These are phyloP conservation scores for Pyrrhura leucotis DNA, from an alignment of 2,797 vertebrate species.

Conservation along the genomic window DNA sequence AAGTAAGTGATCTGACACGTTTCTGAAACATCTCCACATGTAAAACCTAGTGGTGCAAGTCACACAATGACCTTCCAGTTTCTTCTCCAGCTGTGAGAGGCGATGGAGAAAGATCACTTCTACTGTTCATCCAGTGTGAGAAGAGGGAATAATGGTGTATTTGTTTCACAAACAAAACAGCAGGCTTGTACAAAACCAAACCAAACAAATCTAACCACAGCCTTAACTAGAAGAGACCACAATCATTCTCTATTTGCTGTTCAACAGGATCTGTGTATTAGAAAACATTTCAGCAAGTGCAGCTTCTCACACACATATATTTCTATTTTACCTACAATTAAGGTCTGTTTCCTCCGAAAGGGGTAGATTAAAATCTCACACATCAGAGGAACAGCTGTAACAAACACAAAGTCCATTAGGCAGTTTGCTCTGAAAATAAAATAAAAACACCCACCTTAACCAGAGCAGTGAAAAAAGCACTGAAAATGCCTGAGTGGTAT, in stretches of 20 bases:
- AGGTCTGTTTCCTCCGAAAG: not conserved
- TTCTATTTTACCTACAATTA: not conserved
- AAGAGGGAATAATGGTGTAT: not conserved
- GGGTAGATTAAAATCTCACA: not conserved
- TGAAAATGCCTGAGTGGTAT: not conserved
- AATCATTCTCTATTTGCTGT: not conserved
- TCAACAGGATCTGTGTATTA: not conserved
- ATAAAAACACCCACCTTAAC: not conserved
- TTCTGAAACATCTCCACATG: not conserved
- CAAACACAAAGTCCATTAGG: not conserved
- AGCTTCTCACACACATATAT: not conserved
- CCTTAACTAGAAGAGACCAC: not conserved
- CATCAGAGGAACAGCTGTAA: not conserved
- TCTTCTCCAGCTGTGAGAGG: not conserved
- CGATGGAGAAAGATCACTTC: not conserved
- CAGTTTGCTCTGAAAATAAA: not conserved
- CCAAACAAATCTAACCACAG: not conserved
- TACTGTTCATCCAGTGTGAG: not conserved
- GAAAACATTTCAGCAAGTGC: not conserved
- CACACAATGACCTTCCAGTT: not conserved
- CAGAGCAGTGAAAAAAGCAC: not conserved
- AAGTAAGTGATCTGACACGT: not conserved
- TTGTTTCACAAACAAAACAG: slow-evolving; percentile 12
- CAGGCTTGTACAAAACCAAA: not conserved
- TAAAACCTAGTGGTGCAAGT: not conserved